phyloP scores from a whole-genome alignment of 2,888 invertebrate genomes.

The Drosophila paranaensis region DNA sequence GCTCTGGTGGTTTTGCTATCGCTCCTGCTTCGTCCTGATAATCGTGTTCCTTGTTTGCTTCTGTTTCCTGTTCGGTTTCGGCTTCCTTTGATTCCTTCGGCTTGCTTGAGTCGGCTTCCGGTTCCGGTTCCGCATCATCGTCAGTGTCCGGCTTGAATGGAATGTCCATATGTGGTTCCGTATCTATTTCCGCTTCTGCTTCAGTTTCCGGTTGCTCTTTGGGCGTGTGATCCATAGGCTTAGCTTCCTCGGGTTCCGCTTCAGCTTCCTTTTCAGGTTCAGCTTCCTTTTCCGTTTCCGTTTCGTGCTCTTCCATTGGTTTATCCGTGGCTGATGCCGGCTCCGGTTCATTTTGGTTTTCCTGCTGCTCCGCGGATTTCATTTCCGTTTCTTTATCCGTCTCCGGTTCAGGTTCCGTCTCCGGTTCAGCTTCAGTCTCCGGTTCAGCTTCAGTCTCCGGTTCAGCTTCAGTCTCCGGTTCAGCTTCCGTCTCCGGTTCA shows the following conservation, averaged over 20 bases:
- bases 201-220: not conserved
- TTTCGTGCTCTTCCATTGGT: not conserved
- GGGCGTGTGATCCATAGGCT: constrained; percentile 1
- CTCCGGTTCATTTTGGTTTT: not conserved
- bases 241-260: not conserved
- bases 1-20: not conserved
- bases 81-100: constrained; percentile 6
- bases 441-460: not conserved
- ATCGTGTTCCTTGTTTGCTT: constrained; percentile 19
- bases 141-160: not conserved
- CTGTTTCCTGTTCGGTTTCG: not conserved
- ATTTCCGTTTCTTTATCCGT: not conserved
- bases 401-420: not conserved
- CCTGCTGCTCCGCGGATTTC: constrained; percentile 5
- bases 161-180: not conserved
- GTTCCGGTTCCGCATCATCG: not conserved
- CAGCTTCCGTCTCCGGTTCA: not conserved
- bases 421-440: not conserved
- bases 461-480: not conserved
- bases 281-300: not conserved
- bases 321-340: not conserved
- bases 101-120: not conserved
- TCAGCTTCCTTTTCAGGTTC: too few species aligned
- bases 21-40: constrained; percentile 51
- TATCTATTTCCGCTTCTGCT: not conserved